Percentiles rank a stretch among this genome's conserved stretches.
Conservation (phyloP, 2,888 invertebrate species). For the Oligia fasciuncula region DNA sequence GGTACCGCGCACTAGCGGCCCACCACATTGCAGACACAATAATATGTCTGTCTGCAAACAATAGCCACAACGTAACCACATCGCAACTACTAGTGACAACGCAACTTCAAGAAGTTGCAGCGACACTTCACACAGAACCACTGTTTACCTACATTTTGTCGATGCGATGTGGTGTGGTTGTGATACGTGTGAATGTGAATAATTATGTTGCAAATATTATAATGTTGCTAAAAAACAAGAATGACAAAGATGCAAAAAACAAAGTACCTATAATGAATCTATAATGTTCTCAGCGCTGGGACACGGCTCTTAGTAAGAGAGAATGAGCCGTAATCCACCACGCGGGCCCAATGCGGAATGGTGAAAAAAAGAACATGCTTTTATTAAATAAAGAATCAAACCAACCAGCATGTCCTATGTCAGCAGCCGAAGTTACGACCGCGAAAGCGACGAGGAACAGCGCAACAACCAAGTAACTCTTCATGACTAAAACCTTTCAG, state of each 20-base stretch:
- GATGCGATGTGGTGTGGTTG: not conserved
- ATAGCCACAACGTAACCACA: not conserved
- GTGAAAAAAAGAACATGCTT: not conserved
- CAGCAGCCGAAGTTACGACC: conserved; percentile 50
- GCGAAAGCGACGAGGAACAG: conserved; percentile 67
- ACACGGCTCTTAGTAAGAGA: not conserved
- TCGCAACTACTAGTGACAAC: not conserved
- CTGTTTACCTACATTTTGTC: not conserved
- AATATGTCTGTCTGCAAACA: not conserved
- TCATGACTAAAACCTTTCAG: conserved; percentile 73
- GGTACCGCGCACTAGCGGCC: not conserved
- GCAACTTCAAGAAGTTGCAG: not conserved
- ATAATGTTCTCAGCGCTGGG: not conserved
- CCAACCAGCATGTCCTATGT: conserved; percentile 34
- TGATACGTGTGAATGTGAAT: not conserved
- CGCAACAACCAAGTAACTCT: conserved; percentile 69
- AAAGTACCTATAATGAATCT: not conserved
- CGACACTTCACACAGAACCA: not conserved
- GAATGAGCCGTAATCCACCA: not conserved
- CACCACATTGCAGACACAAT: not conserved
- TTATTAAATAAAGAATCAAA: not conserved
- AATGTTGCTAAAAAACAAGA: not conserved
- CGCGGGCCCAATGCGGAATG: not conserved
- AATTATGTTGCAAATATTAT: not conserved
- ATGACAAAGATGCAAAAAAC: not conserved